These are phyloP conservation scores for Chionomys nivalis DNA, from an alignment of 2,113 vertebrate genomes.

Conservation along the genomic window DNA sequence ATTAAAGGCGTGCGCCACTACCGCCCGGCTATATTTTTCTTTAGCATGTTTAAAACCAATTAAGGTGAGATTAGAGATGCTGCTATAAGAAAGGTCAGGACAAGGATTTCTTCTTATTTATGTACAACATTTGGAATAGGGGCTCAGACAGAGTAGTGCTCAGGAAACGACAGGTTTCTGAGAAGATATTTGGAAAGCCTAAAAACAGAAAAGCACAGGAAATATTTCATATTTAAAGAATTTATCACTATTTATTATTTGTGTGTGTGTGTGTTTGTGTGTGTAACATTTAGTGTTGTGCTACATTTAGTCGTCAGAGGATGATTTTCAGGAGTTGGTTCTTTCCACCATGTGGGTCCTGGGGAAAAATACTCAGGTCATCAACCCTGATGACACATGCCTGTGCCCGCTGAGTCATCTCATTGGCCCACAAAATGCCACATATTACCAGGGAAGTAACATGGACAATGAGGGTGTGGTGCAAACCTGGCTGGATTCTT, in stretches of 20 bases:
- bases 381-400: not conserved
- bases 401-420: not conserved
- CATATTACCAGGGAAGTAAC: not conserved
- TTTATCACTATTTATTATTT: not conserved
- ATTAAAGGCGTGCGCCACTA: too few relatives aligned
- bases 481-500: not conserved
- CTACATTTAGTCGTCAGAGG: not conserved
- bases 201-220: not conserved
- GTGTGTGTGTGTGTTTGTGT: not conserved
- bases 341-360: not conserved
- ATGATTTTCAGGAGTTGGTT: not conserved
- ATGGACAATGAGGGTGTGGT: not conserved
- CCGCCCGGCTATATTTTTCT: slow-evolving; percentile 28
- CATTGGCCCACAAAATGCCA: not conserved
- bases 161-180: not conserved
- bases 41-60: not conserved
- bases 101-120: not conserved
- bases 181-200: slow-evolving; percentile 10
- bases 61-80: not conserved
- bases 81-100: not conserved
- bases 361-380: not conserved
- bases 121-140: not conserved
- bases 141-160: not conserved
- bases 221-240: not conserved
- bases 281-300: not conserved